Evolutionary conservation across 2,113 vertebrate genomes (phyloP).

Genomic region (Lophochroa leadbeateri): DNA sequence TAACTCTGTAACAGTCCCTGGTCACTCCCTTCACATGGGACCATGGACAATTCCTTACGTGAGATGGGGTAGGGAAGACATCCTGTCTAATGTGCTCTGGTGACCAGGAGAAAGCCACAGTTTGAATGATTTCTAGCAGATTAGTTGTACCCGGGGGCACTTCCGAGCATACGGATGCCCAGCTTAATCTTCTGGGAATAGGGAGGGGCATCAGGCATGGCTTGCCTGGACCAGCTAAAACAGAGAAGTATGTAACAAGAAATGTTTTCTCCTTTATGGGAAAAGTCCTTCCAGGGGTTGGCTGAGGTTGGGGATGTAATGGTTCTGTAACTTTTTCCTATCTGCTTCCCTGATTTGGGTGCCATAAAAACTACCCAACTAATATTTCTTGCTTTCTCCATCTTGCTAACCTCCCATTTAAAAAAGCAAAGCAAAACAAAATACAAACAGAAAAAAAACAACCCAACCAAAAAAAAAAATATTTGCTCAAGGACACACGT

Average conservation of each 20-base stretch:
- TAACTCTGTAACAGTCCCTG: not conserved
- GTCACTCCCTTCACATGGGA: not conserved
- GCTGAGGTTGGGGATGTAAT: not conserved
- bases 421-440: not conserved
- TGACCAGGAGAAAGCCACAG: not conserved
- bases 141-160: fast-evolving
- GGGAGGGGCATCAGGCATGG: no score
- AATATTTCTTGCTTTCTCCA: not conserved
- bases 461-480: not conserved
- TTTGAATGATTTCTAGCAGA: not conserved
- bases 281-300: not conserved
- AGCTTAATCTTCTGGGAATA: not conserved
- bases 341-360: not conserved
- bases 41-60: not conserved
- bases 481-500: fast-evolving
- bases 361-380: not conserved
- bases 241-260: not conserved
- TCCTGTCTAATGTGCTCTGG: not conserved
- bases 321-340: not conserved
- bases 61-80: not conserved
- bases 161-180: not conserved
- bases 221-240: not conserved
- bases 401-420: not conserved
- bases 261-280: not conserved
- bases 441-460: not conserved